These are phyloP conservation scores for Heliconius melpomene DNA, from an alignment of 1,140 invertebrate genomes.

Conservation along the genomic window DNA sequence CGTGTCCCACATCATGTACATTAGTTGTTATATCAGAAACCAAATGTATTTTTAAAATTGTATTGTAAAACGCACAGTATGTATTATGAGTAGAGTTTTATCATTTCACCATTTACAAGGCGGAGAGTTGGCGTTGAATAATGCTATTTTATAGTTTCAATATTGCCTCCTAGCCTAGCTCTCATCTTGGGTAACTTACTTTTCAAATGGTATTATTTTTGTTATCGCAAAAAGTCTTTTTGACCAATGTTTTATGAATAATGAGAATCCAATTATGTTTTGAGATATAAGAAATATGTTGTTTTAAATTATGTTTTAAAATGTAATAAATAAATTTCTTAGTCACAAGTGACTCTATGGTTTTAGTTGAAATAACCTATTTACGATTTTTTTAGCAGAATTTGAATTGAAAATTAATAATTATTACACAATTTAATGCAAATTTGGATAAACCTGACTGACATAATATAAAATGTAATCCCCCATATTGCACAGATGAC, in stretches of 20 bases:
- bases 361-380: conserved; percentile 2
- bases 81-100: conserved; percentile 54
- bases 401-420: not conserved
- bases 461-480: not conserved
- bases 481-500: not conserved
- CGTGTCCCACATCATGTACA: conserved; percentile 51
- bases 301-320: conserved; percentile 10
- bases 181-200: not conserved
- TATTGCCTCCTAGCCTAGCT: conserved; percentile 37
- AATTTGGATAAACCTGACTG: not conserved
- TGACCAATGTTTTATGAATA: conserved; percentile 11
- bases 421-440: not conserved
- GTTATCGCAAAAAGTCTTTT: conserved; percentile 6
- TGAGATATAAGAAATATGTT: not conserved
- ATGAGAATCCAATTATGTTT: not conserved
- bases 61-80: conserved; percentile 62
- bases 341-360: conserved; percentile 12
- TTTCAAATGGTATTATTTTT: conserved; percentile 1
- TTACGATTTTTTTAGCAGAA: not conserved
- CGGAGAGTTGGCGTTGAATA: conserved; percentile 36
- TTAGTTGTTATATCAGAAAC: conserved; percentile 54
- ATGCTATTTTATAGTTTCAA: conserved; percentile 39
- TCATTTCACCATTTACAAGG: conserved; percentile 41
- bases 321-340: conserved; percentile 17
- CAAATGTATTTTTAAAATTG: conserved; percentile 65